Evolutionary conservation across 2,888 invertebrate genomes (phyloP).

Genomic region (Ornithoptera alexandrae): DNA sequence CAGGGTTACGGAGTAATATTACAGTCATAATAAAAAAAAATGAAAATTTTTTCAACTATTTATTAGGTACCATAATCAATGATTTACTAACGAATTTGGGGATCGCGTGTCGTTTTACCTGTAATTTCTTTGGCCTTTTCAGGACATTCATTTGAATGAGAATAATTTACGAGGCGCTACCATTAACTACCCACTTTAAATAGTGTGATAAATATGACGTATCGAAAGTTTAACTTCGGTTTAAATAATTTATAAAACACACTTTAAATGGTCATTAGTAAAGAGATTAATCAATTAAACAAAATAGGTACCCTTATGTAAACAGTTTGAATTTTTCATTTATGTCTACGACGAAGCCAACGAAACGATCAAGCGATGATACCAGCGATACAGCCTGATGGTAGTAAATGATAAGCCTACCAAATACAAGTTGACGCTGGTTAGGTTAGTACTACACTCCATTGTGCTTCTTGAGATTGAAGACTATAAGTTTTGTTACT

Average conservation of each 20-base stretch:
- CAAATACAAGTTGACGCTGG: too few relatives aligned
- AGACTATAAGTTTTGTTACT: too few relatives aligned
- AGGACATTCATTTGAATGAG: conserved; percentile 71
- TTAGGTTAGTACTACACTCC: too few relatives aligned
- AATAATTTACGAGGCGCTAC: conserved; percentile 47
- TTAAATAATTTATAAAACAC: background rate
- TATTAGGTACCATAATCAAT: conserved; percentile 43
- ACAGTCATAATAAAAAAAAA: background rate
- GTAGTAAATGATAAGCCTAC: too few relatives aligned
- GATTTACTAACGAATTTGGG: conserved; percentile 56
- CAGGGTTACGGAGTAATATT: background rate
- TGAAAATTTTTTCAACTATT: background rate
- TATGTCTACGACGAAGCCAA: too few relatives aligned
- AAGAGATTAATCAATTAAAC: too few relatives aligned
- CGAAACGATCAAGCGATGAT: too few relatives aligned
- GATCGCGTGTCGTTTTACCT: conserved; percentile 71
- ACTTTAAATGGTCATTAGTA: too few relatives aligned
- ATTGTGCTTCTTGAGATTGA: too few relatives aligned
- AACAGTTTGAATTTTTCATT: too few relatives aligned
- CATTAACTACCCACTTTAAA: conserved; percentile 15
- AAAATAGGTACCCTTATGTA: too few relatives aligned
- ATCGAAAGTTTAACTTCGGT: conserved; percentile 6
- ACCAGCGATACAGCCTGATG: too few relatives aligned
- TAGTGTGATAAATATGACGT: conserved; percentile 7
- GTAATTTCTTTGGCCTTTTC: conserved; percentile 77